These are phyloP conservation scores for Oostethus manadensis DNA, from an alignment of 2,113 vertebrate species.

Conservation along the genomic window DNA sequence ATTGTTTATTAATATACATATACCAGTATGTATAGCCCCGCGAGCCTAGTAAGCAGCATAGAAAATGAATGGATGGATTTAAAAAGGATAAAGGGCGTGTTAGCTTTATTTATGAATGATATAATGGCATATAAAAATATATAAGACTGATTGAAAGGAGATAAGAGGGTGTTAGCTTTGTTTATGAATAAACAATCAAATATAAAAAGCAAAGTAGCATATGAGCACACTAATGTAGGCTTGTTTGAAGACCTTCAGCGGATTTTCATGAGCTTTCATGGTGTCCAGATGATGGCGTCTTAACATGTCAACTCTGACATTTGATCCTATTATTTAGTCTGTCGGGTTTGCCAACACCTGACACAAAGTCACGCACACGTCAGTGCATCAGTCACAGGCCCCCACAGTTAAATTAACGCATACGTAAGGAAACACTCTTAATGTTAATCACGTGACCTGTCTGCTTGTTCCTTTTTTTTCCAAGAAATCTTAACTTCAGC, in stretches of 20 bases:
- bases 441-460: too few relatives aligned
- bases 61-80: too few relatives aligned
- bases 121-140: too few relatives aligned
- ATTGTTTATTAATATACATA: too few relatives aligned
- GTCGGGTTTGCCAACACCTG: not conserved
- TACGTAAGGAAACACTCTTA: too few relatives aligned
- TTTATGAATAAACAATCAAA: not conserved
- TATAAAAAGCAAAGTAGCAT: too few relatives aligned
- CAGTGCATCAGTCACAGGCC: not conserved
- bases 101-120: too few relatives aligned
- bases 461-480: too few relatives aligned
- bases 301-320: not conserved
- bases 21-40: too few relatives aligned
- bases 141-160: not conserved
- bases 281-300: not conserved
- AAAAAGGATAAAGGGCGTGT: too few relatives aligned
- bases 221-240: not conserved
- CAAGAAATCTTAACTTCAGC: too few relatives aligned
- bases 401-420: not conserved
- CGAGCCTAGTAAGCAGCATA: too few relatives aligned
- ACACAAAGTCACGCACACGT: not conserved
- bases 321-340: not conserved
- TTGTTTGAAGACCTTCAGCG: not conserved
- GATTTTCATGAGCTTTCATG: not conserved
- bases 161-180: not conserved